These are phyloP conservation scores for Bellardia bayeri DNA, from an alignment of 2,888 invertebrate species.

Conservation along the genomic window DNA sequence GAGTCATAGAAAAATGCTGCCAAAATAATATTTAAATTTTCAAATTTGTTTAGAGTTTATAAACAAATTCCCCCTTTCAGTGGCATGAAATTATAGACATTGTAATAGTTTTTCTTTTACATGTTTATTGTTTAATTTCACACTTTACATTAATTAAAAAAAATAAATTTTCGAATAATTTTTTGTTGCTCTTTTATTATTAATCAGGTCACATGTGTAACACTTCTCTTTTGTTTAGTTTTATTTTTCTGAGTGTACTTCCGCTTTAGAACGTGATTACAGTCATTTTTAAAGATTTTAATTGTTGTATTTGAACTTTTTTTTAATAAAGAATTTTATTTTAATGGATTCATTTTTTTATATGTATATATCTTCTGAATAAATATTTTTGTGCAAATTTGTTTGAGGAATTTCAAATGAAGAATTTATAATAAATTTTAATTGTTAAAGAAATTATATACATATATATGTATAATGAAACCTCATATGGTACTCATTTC, in stretches of 20 bases:
- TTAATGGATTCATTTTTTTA: too few relatives aligned
- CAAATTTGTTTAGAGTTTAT: neutral
- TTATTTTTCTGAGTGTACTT: constrained; percentile 31
- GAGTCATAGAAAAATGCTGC: neutral
- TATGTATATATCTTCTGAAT: too few relatives aligned
- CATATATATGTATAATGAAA: too few relatives aligned
- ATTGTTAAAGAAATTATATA: too few relatives aligned
- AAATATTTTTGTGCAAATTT: too few relatives aligned
- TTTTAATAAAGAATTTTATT: constrained; percentile 1
- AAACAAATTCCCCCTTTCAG: neutral
- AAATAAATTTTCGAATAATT: constrained; percentile 12
- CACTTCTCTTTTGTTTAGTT: constrained; percentile 24
- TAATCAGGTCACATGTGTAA: constrained; percentile 29
- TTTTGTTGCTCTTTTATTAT: constrained; percentile 3
- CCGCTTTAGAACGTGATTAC: constrained; percentile 66
- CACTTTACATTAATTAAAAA: constrained; percentile 20
- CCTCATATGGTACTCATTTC: too few relatives aligned
- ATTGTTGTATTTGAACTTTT: constrained; percentile 25
- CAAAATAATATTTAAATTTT: constrained; percentile 9
- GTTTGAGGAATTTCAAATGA: too few relatives aligned
- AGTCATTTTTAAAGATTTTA: constrained; percentile 47
- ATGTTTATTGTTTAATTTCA: constrained; percentile 18
- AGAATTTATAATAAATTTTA: too few relatives aligned
- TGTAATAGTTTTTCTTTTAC: neutral
- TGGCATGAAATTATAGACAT: neutral